phyloP scores from a whole-genome alignment of 2,888 invertebrate species.

The Coremacera marginata region DNA sequence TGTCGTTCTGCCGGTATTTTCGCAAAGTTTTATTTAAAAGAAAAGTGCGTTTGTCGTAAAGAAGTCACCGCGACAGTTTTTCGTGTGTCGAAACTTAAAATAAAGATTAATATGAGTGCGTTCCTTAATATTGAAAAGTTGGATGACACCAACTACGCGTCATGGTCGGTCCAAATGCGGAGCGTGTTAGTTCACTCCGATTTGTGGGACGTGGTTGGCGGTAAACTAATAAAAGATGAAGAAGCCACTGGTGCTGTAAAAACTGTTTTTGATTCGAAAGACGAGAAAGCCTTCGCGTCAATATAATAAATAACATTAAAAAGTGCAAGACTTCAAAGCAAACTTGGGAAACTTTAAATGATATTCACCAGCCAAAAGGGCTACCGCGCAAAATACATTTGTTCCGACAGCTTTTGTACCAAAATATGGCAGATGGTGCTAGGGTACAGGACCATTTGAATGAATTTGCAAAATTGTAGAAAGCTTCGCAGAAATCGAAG shows the following conservation, averaged over 20 bases:
- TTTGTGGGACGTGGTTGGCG: not conserved
- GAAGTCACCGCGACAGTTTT: not conserved
- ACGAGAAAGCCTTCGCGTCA: not conserved
- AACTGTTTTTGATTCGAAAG: not conserved
- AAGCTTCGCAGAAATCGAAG: too few species aligned
- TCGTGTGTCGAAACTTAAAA: not conserved
- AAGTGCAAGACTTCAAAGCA: too few species aligned
- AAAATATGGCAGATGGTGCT: too few species aligned
- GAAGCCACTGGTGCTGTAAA: not conserved
- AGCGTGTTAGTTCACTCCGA: not conserved
- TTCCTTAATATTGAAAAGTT: not conserved
- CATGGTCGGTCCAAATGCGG: not conserved
- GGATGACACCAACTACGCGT: not conserved
- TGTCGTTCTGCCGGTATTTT: not conserved
- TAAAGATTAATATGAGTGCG: not conserved
- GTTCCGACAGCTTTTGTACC: too few species aligned
- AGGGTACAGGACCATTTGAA: too few species aligned
- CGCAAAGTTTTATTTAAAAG: not conserved
- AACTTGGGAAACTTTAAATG: too few species aligned
- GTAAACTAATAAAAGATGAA: not conserved
- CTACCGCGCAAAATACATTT: too few species aligned
- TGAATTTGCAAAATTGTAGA: too few species aligned
- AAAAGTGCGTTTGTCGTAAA: too few species aligned
- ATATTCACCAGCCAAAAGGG: too few species aligned
- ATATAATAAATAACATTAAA: too few species aligned